These are phyloP conservation scores for Elephantulus edwardii DNA, from an alignment of 2,113 vertebrate species.

Conservation along the genomic window DNA sequence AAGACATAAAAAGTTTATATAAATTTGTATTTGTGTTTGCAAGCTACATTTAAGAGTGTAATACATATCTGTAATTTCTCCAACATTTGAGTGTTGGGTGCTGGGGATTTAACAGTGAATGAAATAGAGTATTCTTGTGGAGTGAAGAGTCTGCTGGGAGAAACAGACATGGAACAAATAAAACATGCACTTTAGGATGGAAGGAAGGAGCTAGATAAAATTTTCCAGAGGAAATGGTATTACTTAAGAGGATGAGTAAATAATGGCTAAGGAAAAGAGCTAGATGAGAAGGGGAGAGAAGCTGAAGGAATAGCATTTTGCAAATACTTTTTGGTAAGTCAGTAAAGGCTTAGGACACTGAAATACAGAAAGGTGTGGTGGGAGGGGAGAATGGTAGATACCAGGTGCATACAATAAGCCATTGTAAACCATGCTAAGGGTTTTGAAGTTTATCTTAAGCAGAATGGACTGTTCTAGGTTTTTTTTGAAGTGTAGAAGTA, in stretches of 20 bases:
- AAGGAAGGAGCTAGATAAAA: neutral
- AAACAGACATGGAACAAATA: neutral
- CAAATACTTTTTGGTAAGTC: neutral
- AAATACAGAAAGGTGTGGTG: neutral
- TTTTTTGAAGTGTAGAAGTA: neutral
- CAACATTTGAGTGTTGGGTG: neutral
- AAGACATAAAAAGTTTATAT: neutral
- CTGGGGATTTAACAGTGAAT: neutral
- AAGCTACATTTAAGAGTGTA: no score
- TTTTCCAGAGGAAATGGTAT: neutral
- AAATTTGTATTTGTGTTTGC: neutral
- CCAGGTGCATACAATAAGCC: neutral
- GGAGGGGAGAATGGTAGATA: neutral
- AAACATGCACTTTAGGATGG: neutral
- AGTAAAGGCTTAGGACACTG: neutral
- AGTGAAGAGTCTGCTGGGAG: neutral
- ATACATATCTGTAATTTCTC: no score
- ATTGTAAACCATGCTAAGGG: neutral
- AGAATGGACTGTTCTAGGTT: neutral
- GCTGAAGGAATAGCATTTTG: neutral
- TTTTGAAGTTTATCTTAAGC: slow-evolving; percentile 25
- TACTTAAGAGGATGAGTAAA: neutral
- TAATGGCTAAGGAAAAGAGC: neutral
- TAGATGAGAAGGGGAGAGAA: no score
- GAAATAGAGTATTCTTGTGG: neutral